Evolutionary conservation across 2,113 vertebrate genomes (phyloP), one percentile per base, ranked within the genome.

Genomic region (human (Homo sapiens)): DNA sequence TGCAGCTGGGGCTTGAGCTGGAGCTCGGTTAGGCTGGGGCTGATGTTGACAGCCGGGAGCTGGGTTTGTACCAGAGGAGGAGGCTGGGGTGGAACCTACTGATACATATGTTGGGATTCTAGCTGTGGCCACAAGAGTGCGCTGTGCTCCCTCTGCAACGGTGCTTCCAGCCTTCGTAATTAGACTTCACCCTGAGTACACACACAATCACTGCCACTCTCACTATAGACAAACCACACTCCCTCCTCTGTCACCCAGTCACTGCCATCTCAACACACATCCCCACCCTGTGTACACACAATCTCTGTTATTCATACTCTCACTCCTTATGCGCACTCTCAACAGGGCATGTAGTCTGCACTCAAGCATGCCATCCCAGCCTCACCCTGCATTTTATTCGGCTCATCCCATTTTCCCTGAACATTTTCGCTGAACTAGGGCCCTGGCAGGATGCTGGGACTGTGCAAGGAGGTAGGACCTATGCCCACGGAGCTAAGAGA

Each of bases 101-200:
- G 30, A 45, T 14, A 6, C 1, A 17, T 14, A 32, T 0, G 11
- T 59, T 88, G 73, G 59, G 30, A n/a, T 92, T 90, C 30, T 68
- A 55, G 20, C 5, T 48, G 0, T 84, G 84, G 64, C 70, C 98
- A 98, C 94, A 45, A 90, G 98, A 86, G 98, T 85, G 94, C 80
- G 12, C 84, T 16, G n/a, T 78, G 72, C 66, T 79, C 82, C 93
- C 32, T 30, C n/a, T 68, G 25, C 48, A 70, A 83, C 13, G 3
- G 23, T 0, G 9, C 40, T 13, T 50, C 52, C 9, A 27, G 83
- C 43, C 35, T 83, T 83, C 14, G 1, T 2, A 14, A 32, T 16
- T 18, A 64, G 35, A 48, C 61, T 61, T n/a, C 16, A n/a, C 30
- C 68, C 72, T 48, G 23, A 35, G 55, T 17, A 14, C 11, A 40